Conservation (phyloP, 2,888 invertebrate species). For the Tortrix viridana region DNA sequence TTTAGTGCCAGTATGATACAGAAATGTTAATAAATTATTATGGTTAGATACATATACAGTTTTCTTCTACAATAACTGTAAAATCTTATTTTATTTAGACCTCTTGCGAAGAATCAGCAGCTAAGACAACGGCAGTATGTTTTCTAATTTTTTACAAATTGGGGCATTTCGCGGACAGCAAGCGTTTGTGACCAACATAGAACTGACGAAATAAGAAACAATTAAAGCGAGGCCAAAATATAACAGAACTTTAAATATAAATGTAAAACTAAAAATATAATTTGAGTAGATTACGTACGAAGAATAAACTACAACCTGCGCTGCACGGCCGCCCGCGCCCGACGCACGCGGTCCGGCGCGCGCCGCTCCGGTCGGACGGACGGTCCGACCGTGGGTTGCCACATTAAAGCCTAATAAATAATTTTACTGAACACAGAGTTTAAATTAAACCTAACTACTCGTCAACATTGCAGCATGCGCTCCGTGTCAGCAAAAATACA, state of each 20-base stretch:
- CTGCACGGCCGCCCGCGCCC: no score
- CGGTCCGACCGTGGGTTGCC: neutral
- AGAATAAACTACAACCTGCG: neutral
- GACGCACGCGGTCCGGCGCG: no score
- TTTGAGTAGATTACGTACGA: constrained; percentile 23
- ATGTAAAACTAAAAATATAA: constrained; percentile 24
- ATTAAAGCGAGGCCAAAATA: constrained; percentile 3
- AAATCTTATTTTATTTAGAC: constrained; percentile 32
- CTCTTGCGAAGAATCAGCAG: constrained; percentile 17
- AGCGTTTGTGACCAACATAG: constrained; percentile 8
- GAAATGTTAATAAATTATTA: constrained; percentile 33
- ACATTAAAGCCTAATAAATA: constrained; percentile 26
- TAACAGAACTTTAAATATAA: constrained; percentile 10
- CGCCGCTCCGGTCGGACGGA: neutral
- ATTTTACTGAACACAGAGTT: constrained; percentile 23
- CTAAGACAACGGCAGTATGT: constrained; percentile 28
- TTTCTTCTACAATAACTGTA: constrained; percentile 17
- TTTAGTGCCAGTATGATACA: constrained; percentile 16
- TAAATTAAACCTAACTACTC: constrained; percentile 17
- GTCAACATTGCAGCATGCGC: constrained; percentile 14
- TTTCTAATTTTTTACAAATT: constrained; percentile 26
- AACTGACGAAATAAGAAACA: constrained; percentile 7
- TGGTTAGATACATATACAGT: constrained; percentile 24
- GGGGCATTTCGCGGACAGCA: constrained; percentile 36
- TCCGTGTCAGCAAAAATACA: constrained; percentile 14